Base-by-base conservation (phyloP, 2,797 vertebrate genomes). In the Hypotaenidia okinawae region DNA sequence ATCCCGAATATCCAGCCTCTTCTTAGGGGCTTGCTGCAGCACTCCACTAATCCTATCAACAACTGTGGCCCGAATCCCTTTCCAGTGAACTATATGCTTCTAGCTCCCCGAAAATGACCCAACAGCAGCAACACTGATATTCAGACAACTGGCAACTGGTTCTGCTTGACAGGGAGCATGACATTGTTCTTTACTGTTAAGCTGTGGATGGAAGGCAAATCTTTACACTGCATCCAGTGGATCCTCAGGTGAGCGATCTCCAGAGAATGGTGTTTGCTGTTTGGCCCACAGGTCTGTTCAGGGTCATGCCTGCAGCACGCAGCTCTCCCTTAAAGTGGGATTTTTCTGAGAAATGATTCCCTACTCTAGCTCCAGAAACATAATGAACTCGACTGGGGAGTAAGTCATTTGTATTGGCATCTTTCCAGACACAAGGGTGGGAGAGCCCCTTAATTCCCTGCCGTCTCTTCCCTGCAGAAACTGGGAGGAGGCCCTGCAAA, bases 331-430 rank as follows among this genome's bases (percentile, higher is more conserved):
- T 64, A 52, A 68, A 69, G 33, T 0, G 0, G 9, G 9, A 45
- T 72, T 92, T 51, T 81, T 79, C 55, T 68, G 95, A 96, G 58
- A 85, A 89, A 96, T 52, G 19, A 13, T 85, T 96, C 62, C 59
- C 5, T 94, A 25, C 39, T 41, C 52, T 61, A 93, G 61, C 63
- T 76, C 51, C 77, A 93, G 84, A 88, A 27, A 87, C 55, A 39
- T 32, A 89, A 58, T 35, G 37, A 84, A 70, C 33, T 47, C 68
- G 58, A 33, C 32, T 45, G 47, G 27, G 27, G 25, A 93, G 54
- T 62, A 78, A 84, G 45, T 64, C 1, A n/a, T 95, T 94, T 82
- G 21, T 89, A 32, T n/a, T 70, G 39, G 28, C 6, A 13, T 24
- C 39, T 59, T 58, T 78, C 62, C 51, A 92, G 45, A 5, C 28